These are phyloP conservation scores for Epiblema foenella DNA, from an alignment of 2,888 invertebrate species.

Conservation along the genomic window DNA sequence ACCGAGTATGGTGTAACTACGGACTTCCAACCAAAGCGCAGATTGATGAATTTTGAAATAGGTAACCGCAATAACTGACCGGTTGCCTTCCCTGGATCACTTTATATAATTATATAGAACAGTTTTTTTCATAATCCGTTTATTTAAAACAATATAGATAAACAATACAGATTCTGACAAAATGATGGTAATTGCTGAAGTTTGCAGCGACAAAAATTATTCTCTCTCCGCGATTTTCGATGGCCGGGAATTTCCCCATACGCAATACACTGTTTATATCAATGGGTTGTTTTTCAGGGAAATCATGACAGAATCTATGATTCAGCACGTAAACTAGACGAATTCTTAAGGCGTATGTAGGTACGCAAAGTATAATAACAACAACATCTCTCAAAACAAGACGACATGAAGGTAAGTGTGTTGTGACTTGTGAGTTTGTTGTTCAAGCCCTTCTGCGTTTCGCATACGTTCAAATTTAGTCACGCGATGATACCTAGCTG, in stretches of 20 bases:
- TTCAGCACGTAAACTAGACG: not conserved
- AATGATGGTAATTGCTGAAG: too few relatives aligned
- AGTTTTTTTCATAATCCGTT: too few relatives aligned
- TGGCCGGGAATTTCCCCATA: not conserved
- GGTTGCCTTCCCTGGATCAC: too few relatives aligned
- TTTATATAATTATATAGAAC: too few relatives aligned
- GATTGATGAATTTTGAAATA: too few relatives aligned
- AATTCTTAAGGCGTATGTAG: not conserved
- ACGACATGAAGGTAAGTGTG: slow-evolving; percentile 16
- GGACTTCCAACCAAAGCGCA: too few relatives aligned
- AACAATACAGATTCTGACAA: too few relatives aligned
- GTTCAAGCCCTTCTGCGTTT: slow-evolving; percentile 15
- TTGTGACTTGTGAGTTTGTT: not conserved
- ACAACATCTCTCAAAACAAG: slow-evolving; percentile 35
- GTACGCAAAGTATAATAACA: slow-evolving; percentile 36
- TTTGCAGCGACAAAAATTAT: too few relatives aligned
- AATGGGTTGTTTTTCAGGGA: slow-evolving; percentile 3
- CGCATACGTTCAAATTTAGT: not conserved
- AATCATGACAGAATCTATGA: slow-evolving; percentile 20
- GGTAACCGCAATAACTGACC: too few relatives aligned
- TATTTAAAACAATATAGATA: too few relatives aligned
- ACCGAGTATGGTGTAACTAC: too few relatives aligned
- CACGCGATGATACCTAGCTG: not conserved
- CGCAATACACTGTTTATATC: not conserved
- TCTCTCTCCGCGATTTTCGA: too few relatives aligned